phyloP scores from a whole-genome alignment of 2,888 invertebrate genomes.

The Idaea aversata region DNA sequence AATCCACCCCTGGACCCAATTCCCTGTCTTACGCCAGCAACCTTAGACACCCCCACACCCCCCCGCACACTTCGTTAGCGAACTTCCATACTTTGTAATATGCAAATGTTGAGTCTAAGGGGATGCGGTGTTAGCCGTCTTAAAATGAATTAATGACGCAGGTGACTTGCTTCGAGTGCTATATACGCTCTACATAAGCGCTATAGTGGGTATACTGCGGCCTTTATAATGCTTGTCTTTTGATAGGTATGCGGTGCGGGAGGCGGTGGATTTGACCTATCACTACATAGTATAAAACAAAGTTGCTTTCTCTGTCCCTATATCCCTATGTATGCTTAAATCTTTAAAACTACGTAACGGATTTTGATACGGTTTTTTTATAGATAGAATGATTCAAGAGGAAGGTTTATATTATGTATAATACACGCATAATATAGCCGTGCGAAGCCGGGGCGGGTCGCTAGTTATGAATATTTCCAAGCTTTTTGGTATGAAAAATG shows the following conservation, averaged over 20 bases:
- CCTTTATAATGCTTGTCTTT: background rate
- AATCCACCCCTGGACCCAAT: constrained; percentile 66
- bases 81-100: constrained; percentile 81
- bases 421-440: too few species aligned
- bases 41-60: constrained; percentile 56
- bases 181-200: background rate
- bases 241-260: background rate
- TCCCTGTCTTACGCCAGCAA: constrained; percentile 76
- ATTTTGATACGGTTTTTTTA: too few species aligned
- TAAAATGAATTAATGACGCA: constrained; percentile 80
- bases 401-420: too few species aligned
- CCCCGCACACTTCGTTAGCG: constrained; percentile 66
- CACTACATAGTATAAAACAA: too few species aligned
- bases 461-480: too few species aligned
- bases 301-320: too few species aligned
- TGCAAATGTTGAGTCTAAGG: constrained; percentile 75
- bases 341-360: too few species aligned
- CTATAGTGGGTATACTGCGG: background rate
- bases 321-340: too few species aligned
- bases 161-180: constrained; percentile 42
- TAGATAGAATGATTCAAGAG: too few species aligned
- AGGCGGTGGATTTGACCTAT: background rate
- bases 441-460: too few species aligned
- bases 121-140: constrained; percentile 67
- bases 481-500: too few species aligned